A percentile compares a stretch with the other conserved stretches of the same genome.
phyloP scores from a whole-genome alignment of 2,888 invertebrate genomes.

The Sarcophaga rosellei region DNA sequence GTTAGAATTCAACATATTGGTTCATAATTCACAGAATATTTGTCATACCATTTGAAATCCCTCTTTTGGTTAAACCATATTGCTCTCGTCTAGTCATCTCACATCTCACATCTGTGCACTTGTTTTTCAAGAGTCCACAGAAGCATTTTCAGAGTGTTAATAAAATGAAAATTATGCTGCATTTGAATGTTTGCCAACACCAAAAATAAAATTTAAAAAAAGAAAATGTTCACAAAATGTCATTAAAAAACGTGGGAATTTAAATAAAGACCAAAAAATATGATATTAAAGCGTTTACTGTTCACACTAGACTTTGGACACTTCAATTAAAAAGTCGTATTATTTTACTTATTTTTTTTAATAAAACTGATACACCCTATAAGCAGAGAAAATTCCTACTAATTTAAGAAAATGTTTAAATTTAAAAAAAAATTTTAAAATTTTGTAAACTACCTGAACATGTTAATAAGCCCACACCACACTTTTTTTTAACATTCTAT shows the following conservation, averaged over 20 bases:
- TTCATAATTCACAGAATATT: too few species aligned
- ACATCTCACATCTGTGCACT: conserved; percentile 18
- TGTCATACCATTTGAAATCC: neutral
- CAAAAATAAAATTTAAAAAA: conserved; percentile 18
- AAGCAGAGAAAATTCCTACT: too few species aligned
- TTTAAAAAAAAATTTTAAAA: too few species aligned
- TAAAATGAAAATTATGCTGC: conserved; percentile 51
- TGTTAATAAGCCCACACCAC: too few species aligned
- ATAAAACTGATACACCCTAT: too few species aligned
- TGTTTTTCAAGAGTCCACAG: conserved; percentile 41
- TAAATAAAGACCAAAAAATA: conserved; percentile 41
- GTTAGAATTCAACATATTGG: too few species aligned
- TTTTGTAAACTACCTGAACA: too few species aligned
- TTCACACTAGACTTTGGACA: too few species aligned
- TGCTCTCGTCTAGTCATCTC: conserved; percentile 19
- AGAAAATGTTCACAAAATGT: neutral
- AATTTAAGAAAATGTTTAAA: too few species aligned
- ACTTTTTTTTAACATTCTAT: too few species aligned
- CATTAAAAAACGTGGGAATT: conserved; percentile 26
- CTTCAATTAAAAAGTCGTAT: too few species aligned
- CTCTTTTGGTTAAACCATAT: neutral
- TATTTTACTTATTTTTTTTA: too few species aligned
- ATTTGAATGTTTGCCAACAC: conserved; percentile 53
- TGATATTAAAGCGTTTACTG: neutral
- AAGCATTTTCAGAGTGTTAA: conserved; percentile 54